These are phyloP conservation scores for Muscicapa adusta DNA, from an alignment of 2,113 vertebrate genomes.

Conservation along the genomic window DNA sequence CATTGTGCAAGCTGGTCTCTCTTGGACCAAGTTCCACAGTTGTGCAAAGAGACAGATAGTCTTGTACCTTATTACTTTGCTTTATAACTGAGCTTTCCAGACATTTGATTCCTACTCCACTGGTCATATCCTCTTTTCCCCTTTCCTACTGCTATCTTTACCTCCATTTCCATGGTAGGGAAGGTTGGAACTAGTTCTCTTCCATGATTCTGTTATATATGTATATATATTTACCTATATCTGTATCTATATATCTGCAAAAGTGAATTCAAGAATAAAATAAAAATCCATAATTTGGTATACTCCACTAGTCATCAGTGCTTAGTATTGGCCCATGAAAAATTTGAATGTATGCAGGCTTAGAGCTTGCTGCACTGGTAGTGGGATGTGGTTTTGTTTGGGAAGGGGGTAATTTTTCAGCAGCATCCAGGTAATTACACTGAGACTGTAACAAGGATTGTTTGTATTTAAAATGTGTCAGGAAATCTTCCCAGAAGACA, in stretches of 20 bases:
- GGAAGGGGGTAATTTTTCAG: background rate
- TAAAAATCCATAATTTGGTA: background rate
- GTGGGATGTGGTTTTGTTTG: background rate
- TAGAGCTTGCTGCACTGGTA: background rate
- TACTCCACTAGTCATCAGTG: background rate
- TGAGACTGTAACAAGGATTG: background rate
- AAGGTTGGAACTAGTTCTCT: background rate
- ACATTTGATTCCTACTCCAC: background rate
- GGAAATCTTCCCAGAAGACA: background rate
- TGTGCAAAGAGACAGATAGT: background rate
- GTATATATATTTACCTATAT: background rate
- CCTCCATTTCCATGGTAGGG: background rate
- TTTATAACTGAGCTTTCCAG: background rate
- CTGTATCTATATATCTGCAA: background rate
- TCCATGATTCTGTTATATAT: background rate
- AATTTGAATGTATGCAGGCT: background rate
- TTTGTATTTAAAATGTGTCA: background rate
- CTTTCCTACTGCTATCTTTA: background rate
- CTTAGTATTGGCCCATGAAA: background rate
- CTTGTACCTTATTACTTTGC: background rate
- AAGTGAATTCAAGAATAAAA: background rate
- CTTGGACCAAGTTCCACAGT: background rate
- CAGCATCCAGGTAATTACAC: background rate
- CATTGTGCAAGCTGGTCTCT: background rate
- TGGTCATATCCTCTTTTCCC: background rate